Evolutionary conservation across 2,113 vertebrate species (phyloP).

Genomic region (Clarias gariepinus): DNA sequence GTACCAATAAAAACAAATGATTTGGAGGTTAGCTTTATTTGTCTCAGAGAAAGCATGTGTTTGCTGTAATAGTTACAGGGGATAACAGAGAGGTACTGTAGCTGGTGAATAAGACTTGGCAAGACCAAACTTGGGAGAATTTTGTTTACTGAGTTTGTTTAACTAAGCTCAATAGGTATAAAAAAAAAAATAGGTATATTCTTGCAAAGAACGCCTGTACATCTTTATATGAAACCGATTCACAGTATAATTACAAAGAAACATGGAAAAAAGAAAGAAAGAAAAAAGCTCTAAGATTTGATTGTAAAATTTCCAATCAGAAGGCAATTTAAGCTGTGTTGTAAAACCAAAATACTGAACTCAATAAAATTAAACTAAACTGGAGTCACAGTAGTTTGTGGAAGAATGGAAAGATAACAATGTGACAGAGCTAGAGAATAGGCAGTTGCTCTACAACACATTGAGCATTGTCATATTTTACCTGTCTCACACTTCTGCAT

Average conservation of each 20-base stretch:
- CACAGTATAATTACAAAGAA: not conserved
- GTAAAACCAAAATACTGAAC: not conserved
- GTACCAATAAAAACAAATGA: not conserved
- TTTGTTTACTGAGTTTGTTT: not conserved
- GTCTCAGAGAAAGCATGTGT: not conserved
- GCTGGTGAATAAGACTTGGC: not conserved
- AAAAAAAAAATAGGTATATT: not conserved
- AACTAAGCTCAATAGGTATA: not conserved
- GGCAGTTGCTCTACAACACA: not conserved
- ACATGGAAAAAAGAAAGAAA: not conserved
- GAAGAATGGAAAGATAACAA: not conserved
- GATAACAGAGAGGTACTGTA: not conserved
- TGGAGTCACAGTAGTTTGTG: not conserved
- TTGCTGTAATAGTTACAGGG: not conserved
- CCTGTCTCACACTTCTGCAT: not conserved
- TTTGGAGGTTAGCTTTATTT: not conserved
- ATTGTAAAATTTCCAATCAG: not conserved
- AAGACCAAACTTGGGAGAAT: not conserved
- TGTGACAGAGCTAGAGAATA: not conserved
- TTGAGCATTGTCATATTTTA: not conserved
- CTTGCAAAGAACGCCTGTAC: not conserved
- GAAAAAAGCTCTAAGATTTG: not conserved
- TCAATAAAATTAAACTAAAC: not conserved
- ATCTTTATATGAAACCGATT: not conserved
- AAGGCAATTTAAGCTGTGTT: not conserved